phyloP scores from a whole-genome alignment of 2,113 vertebrate species.

The Todiramphus saurophagus region DNA sequence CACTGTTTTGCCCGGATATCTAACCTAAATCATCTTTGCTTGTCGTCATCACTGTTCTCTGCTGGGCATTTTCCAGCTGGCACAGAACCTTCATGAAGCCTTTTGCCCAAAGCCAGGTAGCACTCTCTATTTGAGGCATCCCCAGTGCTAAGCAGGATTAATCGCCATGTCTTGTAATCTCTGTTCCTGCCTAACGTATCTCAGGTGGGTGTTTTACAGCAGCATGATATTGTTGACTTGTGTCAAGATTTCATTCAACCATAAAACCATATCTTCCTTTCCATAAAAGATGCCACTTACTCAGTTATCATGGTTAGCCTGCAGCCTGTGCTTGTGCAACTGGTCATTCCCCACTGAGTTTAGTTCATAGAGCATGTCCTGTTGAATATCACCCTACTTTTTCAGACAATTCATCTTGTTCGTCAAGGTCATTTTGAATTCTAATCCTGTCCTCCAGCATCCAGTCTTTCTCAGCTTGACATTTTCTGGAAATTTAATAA shows the following conservation, averaged over 20 bases:
- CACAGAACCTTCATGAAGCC: not conserved
- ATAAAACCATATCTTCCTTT: not conserved
- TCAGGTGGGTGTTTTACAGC: not conserved
- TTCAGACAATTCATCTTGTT: not conserved
- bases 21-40: not conserved
- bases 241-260: not conserved
- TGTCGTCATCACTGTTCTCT: not conserved
- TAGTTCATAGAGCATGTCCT: not conserved
- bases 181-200: not conserved
- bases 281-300: not conserved
- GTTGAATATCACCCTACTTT: not conserved
- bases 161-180: not conserved
- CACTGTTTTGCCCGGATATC: not conserved
- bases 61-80: not conserved
- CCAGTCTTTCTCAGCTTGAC: not conserved
- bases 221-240: not conserved
- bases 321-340: not conserved
- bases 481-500: conserved; percentile 17
- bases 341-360: not conserved
- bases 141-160: not conserved
- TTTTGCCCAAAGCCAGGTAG: not conserved
- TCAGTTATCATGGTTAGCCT: not conserved
- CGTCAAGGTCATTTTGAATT: conserved; percentile 19
- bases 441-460: not conserved
- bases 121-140: not conserved